A percentile compares a stretch with the other conserved stretches of the same genome.
Evolutionary conservation across 2,113 vertebrate genomes (phyloP).

Genomic region (Stigmatopora argus): DNA sequence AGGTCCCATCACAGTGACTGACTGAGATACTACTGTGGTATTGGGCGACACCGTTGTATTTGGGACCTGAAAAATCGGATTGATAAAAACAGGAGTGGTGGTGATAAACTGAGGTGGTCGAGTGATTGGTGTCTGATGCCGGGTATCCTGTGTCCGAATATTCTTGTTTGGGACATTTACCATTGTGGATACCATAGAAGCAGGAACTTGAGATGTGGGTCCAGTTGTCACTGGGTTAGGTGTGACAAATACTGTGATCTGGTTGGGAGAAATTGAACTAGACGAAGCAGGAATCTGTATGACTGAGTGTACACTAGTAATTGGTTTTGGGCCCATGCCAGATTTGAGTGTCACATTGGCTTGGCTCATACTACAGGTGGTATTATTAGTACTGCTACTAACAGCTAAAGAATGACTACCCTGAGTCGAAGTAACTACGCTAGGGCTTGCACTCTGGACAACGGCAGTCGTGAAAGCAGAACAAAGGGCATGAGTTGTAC

Average conservation of each 20-base stretch:
- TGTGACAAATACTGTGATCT: constrained; percentile 94
- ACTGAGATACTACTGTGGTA: constrained; percentile 81
- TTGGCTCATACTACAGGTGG: constrained; percentile 39
- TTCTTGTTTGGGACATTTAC: constrained; percentile 84
- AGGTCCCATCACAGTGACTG: constrained; percentile 83
- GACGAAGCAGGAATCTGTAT: constrained; percentile 82
- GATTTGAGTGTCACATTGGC: constrained; percentile 38
- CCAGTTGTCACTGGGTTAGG: constrained; percentile 86
- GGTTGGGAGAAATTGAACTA: constrained; percentile 78
- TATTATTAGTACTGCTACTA: constrained; percentile 32
- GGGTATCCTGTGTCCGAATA: constrained; percentile 78
- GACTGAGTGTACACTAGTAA: constrained; percentile 74
- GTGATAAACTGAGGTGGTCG: constrained; percentile 84
- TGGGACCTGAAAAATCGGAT: constrained; percentile 86
- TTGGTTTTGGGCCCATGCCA: constrained; percentile 64
- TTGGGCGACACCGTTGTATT: constrained; percentile 56
- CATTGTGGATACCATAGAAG: constrained; percentile 81
- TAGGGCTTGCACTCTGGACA: constrained; percentile 37
- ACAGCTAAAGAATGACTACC: constrained; percentile 40
- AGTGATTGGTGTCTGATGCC: constrained; percentile 64
- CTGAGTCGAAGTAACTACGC: constrained; percentile 40
- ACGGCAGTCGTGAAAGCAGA: constrained; percentile 40
- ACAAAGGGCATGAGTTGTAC: constrained; percentile 24
- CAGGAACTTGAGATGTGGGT: constrained; percentile 76
- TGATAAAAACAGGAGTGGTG: constrained; percentile 86